Evolutionary conservation across 2,888 invertebrate species (phyloP).

Genomic region (Lamellibrachia columna): DNA sequence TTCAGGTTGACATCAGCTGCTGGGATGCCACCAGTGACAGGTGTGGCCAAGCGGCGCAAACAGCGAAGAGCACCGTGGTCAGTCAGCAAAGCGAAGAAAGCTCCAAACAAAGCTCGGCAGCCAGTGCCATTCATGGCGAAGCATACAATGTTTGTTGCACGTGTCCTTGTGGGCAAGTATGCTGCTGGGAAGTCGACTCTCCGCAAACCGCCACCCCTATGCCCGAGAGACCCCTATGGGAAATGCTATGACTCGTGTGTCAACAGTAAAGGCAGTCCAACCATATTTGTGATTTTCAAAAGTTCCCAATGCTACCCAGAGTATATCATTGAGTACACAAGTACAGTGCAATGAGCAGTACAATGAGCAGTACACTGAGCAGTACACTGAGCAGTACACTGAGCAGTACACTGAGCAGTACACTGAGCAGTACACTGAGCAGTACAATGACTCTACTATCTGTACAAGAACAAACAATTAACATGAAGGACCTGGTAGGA

Average conservation of each 20-base stretch:
- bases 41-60: background rate
- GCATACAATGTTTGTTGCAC: slow-evolving; percentile 53
- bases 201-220: slow-evolving; percentile 53
- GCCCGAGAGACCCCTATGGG: slow-evolving; percentile 53
- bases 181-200: slow-evolving; percentile 51
- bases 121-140: slow-evolving; percentile 13
- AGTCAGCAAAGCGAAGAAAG: background rate
- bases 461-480: too few relatives aligned
- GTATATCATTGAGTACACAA: slow-evolving; percentile 57
- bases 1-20: background rate
- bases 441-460: background rate
- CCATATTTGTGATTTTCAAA: slow-evolving; percentile 62
- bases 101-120: background rate
- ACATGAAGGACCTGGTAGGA: background rate
- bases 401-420: background rate
- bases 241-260: slow-evolving; percentile 61
- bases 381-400: background rate
- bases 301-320: slow-evolving; percentile 61
- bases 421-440: background rate
- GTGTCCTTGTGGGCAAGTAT: slow-evolving; percentile 57
- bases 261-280: slow-evolving; percentile 53
- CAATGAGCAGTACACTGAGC: background rate
- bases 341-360: slow-evolving; percentile 18
- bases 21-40: background rate
- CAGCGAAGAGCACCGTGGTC: background rate